Conservation (phyloP, 2,888 invertebrate species). For the Rhamphomyia laevipes region DNA sequence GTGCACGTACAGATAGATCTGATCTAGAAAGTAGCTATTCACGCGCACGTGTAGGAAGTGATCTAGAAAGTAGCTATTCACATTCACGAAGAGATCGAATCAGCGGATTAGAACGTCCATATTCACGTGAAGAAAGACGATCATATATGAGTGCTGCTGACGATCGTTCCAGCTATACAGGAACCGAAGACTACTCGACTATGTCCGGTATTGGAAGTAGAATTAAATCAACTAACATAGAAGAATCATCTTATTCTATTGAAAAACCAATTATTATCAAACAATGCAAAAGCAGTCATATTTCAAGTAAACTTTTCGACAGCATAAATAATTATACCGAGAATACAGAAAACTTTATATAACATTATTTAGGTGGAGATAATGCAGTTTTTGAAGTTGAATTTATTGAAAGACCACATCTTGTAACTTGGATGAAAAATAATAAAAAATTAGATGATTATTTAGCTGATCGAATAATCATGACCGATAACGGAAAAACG, state of each 20-base stretch:
- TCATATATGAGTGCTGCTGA: conserved; percentile 15
- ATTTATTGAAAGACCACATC: conserved; percentile 49
- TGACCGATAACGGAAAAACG: conserved; percentile 46
- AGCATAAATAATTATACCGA: not conserved
- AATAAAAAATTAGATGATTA: conserved; percentile 69
- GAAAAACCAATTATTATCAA: conserved; percentile 56
- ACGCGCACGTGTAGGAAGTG: too few species aligned
- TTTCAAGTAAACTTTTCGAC: conserved; percentile 56
- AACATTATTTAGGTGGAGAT: conserved; percentile 55
- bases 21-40: too few species aligned
- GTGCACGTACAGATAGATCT: too few species aligned
- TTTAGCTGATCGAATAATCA: conserved; percentile 59
- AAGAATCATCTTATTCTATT: conserved; percentile 23
- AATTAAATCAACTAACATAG: not conserved
- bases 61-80: too few species aligned
- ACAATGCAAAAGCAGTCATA: conserved; percentile 56
- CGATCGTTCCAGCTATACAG: conserved; percentile 3
- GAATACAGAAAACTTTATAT: not conserved
- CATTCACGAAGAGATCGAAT: not conserved
- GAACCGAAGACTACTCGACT: conserved; percentile 15
- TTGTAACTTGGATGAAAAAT: conserved; percentile 77
- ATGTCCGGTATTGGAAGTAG: conserved; percentile 9
- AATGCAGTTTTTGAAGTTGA: conserved; percentile 70
- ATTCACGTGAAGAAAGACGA: conserved; percentile 18
- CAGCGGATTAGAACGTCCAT: not conserved